phyloP scores from a whole-genome alignment of 2,888 invertebrate genomes.

The Acanthococcus lagerstroemiae region DNA sequence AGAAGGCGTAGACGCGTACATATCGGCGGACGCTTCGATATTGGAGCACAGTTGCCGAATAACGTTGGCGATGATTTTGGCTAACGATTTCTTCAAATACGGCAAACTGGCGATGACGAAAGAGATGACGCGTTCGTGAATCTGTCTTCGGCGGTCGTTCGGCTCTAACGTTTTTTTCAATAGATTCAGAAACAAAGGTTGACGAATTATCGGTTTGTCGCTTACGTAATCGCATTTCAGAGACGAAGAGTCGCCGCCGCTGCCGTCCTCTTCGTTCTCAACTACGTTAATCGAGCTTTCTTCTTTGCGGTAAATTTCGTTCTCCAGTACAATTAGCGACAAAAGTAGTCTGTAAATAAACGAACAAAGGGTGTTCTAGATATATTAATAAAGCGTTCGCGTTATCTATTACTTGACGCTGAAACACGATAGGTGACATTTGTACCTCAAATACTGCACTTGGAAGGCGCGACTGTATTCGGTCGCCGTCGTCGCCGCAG shows the following conservation, averaged over 20 bases:
- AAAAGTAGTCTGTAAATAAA: slow-evolving; percentile 49
- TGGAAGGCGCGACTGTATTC: slow-evolving; percentile 20
- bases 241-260: too few species aligned
- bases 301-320: slow-evolving; percentile 52
- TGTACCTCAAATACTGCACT: slow-evolving; percentile 39
- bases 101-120: slow-evolving; percentile 70
- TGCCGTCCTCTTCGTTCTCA: slow-evolving; percentile 1
- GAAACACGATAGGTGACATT: slow-evolving; percentile 35
- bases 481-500: background rate
- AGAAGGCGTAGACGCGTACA: slow-evolving; percentile 34
- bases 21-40: slow-evolving; percentile 53
- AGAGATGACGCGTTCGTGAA: slow-evolving; percentile 75
- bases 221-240: slow-evolving; percentile 47
- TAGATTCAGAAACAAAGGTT: slow-evolving; percentile 72
- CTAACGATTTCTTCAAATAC: slow-evolving; percentile 64
- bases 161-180: slow-evolving; percentile 63
- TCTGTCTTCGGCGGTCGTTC: slow-evolving; percentile 42
- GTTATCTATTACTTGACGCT: background rate
- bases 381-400: slow-evolving; percentile 40
- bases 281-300: slow-evolving; percentile 41
- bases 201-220: slow-evolving; percentile 60
- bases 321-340: slow-evolving; percentile 63
- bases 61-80: slow-evolving; percentile 64
- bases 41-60: slow-evolving; percentile 70
- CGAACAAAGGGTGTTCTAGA: slow-evolving; percentile 23